Evolutionary conservation across 2,888 invertebrate genomes (phyloP), one percentile per base, ranked within the genome.

Genomic region (Ellobium chinense): DNA sequence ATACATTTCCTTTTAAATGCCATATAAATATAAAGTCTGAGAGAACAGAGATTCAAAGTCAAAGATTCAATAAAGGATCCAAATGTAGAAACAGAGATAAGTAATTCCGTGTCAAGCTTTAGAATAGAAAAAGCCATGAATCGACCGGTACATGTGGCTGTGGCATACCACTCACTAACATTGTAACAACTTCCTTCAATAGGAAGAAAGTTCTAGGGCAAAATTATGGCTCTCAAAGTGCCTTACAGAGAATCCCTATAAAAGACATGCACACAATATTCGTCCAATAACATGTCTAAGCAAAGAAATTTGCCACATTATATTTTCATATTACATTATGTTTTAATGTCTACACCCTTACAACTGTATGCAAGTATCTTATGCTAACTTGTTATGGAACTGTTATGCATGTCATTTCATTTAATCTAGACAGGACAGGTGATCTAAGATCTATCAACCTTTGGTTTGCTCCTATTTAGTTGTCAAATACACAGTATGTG

Each of bases 361-460:
- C n/a, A n/a, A n/a, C n/a, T n/a, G n/a, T n/a, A n/a, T n/a, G n/a
- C n/a, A n/a, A n/a, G n/a, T n/a, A n/a, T n/a, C n/a, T n/a, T n/a
- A n/a, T n/a, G n/a, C n/a, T n/a, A n/a, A n/a, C n/a, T n/a, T n/a
- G n/a, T n/a, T n/a, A n/a, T n/a, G n/a, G n/a, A n/a, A n/a, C n/a
- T n/a, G n/a, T n/a, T n/a, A n/a, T n/a, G n/a, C 34, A 65, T 76
- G 62, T 77, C 56, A 31, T 56, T n/a, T 27, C 54, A 29, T 36
- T 77, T 62, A n/a, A 69, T 18, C 78, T 79, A 73, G 78, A 79
- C 36, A 79, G 78, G 78, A 79, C 5, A 79, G 78, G 72, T 72
- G 78, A 79, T 79, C 31, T 79, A 79, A 79, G 78, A 79, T 79
- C 78, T 39, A 18, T 60, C 62, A 34, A 29, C 62, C 62, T 78